Evolutionary conservation across 2,113 vertebrate genomes (phyloP).

Genomic region (Oncorhynchus tshawytscha): DNA sequence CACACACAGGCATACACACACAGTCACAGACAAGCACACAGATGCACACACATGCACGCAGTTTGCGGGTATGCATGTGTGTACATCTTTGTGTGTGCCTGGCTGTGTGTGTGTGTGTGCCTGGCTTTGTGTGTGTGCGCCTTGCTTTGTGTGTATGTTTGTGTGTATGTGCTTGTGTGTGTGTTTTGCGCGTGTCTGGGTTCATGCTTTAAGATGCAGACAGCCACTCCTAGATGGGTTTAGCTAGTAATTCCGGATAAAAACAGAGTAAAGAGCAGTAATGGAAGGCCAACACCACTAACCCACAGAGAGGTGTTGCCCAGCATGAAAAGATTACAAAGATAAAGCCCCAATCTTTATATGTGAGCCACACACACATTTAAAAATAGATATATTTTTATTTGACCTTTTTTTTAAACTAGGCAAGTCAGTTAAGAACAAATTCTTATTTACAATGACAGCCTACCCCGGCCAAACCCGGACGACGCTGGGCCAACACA

Average conservation of each 20-base stretch:
- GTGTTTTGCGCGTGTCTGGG: slow-evolving; percentile 7
- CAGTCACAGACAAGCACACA: too few species aligned
- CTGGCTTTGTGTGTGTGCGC: neutral
- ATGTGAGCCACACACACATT: too few species aligned
- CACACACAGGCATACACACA: neutral
- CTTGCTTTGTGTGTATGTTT: too few species aligned
- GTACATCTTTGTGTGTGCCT: neutral
- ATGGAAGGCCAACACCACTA: slow-evolving; percentile 55
- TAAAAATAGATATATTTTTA: too few species aligned
- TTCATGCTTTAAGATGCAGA: slow-evolving; percentile 39
- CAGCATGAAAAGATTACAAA: neutral
- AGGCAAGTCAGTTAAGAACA: too few species aligned
- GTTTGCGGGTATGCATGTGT: too few species aligned
- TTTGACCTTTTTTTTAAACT: too few species aligned
- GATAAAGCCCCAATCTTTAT: neutral
- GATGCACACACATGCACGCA: too few species aligned
- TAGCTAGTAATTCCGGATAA: slow-evolving; percentile 61
- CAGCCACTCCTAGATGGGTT: slow-evolving; percentile 43
- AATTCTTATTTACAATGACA: too few species aligned
- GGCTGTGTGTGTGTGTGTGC: neutral
- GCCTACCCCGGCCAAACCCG: too few species aligned
- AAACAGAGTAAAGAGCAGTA: slow-evolving; percentile 53
- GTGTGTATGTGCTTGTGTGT: neutral
- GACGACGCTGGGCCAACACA: too few species aligned
- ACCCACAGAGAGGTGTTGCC: slow-evolving; percentile 12